Base-by-base conservation (phyloP, 2,888 invertebrate genomes). In the Macroteleia sp. region DNA sequence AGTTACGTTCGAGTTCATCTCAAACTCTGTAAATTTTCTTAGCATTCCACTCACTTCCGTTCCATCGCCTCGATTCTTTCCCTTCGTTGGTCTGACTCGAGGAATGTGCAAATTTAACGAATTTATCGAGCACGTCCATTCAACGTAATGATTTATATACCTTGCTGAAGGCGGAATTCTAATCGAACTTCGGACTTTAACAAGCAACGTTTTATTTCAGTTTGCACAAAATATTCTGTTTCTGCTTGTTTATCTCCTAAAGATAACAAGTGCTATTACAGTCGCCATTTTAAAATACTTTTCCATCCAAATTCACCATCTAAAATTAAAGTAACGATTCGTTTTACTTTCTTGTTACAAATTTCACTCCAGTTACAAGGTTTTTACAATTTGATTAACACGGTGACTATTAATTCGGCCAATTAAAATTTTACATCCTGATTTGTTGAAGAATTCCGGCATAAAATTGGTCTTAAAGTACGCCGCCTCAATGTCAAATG, bases 71-170 rank as follows among this genome's bases (percentile, higher is more conserved):
- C 42, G 16, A 30, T 9, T 39, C 48, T 16, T 25, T 44, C 19
- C 41, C 36, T 28, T 41, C 19, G 28, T 52, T 20, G n/a, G 14
- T 25, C 32, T 30, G 6, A 28, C 32, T 44, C 36, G 30, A 69
- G 52, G 48, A 73, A 59, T 62, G 62, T 69, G 50, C 77, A 71
- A 80, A 73, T 78, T 80, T 76, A 52, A 52, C 67, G 54, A 73
- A 66, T 78, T 78, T 78, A 70, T 76, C 56, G 57, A 66, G 50
- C 67, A 64, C 76, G 64, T 76, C 64, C 52, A 71, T 67, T 67
- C 52, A 54, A 28, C 46, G 41, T 41, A 44, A 52, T 69, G 74
- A 80, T 79, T 78, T 75, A 77, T 69, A 64, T 67, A 57, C 61
- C 30, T 25, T 10, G 39, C 36, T 52, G 41, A 32, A 46, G 9